These are phyloP conservation scores for Cryptotermes secundus DNA, from an alignment of 1,140 invertebrate species.

Conservation along the genomic window DNA sequence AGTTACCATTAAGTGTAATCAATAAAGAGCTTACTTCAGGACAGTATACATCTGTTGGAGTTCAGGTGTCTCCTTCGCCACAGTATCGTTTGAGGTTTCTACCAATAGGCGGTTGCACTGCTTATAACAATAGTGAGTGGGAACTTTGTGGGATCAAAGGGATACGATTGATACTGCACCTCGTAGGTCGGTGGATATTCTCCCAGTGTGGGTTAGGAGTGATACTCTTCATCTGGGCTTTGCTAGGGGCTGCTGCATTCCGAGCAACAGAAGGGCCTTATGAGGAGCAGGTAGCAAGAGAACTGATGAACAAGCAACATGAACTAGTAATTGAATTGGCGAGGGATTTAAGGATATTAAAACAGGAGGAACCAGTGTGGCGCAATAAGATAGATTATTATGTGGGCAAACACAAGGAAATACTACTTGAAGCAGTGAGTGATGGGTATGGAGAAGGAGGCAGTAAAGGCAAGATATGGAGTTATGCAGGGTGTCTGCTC, in stretches of 20 bases:
- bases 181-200: slow-evolving; percentile 46
- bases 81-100: slow-evolving; percentile 33
- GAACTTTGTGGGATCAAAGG: slow-evolving; percentile 31
- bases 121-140: background rate
- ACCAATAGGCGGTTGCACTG: slow-evolving; percentile 38
- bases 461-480: slow-evolving; percentile 57
- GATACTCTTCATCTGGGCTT: slow-evolving; percentile 55
- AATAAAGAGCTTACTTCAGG: background rate
- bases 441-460: slow-evolving; percentile 57
- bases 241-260: slow-evolving; percentile 58
- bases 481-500: slow-evolving; percentile 60
- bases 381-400: slow-evolving; percentile 54
- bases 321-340: slow-evolving; percentile 51
- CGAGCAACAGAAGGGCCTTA: slow-evolving; percentile 53
- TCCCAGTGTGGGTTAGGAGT: slow-evolving; percentile 53
- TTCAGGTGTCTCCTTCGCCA: slow-evolving; percentile 24
- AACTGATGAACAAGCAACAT: slow-evolving; percentile 47
- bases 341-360: slow-evolving; percentile 45
- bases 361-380: slow-evolving; percentile 48
- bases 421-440: slow-evolving; percentile 54
- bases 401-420: slow-evolving; percentile 53
- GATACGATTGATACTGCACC: slow-evolving; percentile 39
- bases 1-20: background rate
- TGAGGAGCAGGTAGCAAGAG: slow-evolving; percentile 10
- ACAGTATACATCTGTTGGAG: background rate